phyloP scores from a whole-genome alignment of 64 coral and sea anemone species.

The Pachyseris speciosa region DNA sequence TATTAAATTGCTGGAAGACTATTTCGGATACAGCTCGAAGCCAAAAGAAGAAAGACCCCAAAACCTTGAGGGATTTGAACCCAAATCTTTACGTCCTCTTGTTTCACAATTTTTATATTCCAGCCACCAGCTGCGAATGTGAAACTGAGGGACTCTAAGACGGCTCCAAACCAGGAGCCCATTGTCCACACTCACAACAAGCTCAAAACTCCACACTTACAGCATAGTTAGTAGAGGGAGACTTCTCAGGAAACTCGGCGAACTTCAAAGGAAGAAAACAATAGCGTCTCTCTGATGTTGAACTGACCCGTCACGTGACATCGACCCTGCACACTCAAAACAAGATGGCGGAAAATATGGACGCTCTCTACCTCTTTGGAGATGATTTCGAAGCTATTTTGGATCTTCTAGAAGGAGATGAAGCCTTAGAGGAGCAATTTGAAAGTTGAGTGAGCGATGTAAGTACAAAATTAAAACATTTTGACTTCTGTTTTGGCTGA shows the following conservation, averaged over 20 bases:
- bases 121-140: no score
- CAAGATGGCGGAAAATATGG: conserved; percentile 51
- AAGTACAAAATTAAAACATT: not conserved
- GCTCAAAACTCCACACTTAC: no score
- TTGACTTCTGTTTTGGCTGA: no score
- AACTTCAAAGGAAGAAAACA: conserved; percentile 61
- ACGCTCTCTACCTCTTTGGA: conserved; percentile 51
- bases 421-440: conserved; percentile 39
- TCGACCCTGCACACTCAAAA: conserved; percentile 48
- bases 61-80: no score
- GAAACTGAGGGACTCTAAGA: no score
- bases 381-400: conserved; percentile 59
- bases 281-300: conserved; percentile 50
- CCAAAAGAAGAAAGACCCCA: no score
- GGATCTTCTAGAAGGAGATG: conserved; percentile 33
- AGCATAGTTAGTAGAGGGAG: conserved; percentile 68
- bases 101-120: no score
- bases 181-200: no score
- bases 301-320: conserved; percentile 55
- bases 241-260: conserved; percentile 44
- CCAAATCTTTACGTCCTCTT: no score
- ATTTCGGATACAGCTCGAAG: no score
- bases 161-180: no score
- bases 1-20: no score
- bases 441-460: conserved; percentile 24